phyloP scores from a whole-genome alignment of 2,797 vertebrate genomes.

The Masticophis lateralis region DNA sequence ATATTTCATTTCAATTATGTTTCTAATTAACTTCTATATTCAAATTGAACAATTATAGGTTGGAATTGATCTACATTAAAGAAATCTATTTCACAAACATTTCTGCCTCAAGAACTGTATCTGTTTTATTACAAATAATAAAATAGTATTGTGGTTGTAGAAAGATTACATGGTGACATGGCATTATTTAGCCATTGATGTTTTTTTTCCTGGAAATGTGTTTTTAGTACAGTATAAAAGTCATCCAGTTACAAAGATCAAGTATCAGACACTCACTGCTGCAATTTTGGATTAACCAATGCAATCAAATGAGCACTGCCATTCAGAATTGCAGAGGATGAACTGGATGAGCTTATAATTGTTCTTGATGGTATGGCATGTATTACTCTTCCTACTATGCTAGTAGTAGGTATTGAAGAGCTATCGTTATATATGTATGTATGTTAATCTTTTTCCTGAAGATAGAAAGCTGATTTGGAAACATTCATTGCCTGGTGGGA shows the following conservation, averaged over 20 bases:
- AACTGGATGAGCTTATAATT: slow-evolving; percentile 98
- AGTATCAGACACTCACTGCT: slow-evolving; percentile 99
- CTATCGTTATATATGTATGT: background rate
- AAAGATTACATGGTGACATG: slow-evolving; percentile 69
- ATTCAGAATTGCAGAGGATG: slow-evolving; percentile 98
- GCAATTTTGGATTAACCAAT: slow-evolving; percentile 99
- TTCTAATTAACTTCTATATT: background rate
- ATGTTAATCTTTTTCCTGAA: background rate
- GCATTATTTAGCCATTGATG: slow-evolving; percentile 89
- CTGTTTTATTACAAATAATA: slow-evolving; percentile 63
- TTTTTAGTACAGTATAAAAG: slow-evolving; percentile 96
- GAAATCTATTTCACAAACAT: background rate
- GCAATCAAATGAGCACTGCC: slow-evolving; percentile 84
- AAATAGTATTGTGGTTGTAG: slow-evolving; percentile 61
- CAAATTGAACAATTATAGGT: background rate
- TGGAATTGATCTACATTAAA: background rate
- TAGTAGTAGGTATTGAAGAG: background rate
- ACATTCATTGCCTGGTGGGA: background rate
- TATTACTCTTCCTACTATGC: background rate
- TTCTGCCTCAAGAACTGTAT: background rate
- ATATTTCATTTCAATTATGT: background rate
- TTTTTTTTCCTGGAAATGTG: slow-evolving; percentile 98
- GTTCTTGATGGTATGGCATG: slow-evolving; percentile 98
- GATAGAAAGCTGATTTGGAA: background rate
- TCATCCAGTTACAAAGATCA: slow-evolving; percentile 99